Conservation (phyloP, 1,140 invertebrate species). For the Triops longicaudatus region DNA sequence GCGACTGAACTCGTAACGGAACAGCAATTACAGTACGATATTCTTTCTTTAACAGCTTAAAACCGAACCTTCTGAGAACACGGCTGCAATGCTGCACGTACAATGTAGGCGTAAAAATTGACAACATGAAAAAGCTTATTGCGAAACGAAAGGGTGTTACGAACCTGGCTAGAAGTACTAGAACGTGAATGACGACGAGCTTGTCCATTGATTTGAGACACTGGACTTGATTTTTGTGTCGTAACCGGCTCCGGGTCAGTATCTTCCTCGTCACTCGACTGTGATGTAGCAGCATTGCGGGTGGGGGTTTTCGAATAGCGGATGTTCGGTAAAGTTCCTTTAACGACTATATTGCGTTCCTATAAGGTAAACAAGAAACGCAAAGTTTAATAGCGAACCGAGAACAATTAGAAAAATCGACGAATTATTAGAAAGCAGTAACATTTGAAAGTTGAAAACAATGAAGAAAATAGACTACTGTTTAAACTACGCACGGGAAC, state of each 20-base stretch:
- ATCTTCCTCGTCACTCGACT: background rate
- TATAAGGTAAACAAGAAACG: slow-evolving; percentile 29
- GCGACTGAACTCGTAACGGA: too few relatives aligned
- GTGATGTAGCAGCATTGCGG: slow-evolving; percentile 2
- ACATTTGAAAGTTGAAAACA: too few relatives aligned
- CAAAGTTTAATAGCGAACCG: background rate
- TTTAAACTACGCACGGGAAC: too few relatives aligned
- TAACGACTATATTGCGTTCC: slow-evolving; percentile 43
- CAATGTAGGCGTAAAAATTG: too few relatives aligned
- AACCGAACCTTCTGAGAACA: too few relatives aligned
- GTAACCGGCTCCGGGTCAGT: background rate
- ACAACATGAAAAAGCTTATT: too few relatives aligned
- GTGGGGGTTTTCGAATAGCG: slow-evolving; percentile 37
- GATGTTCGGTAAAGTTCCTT: slow-evolving; percentile 47
- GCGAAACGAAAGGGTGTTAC: background rate
- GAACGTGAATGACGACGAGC: background rate
- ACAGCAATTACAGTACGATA: too few relatives aligned
- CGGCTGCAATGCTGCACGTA: too few relatives aligned
- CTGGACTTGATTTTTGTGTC: background rate
- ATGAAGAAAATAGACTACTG: too few relatives aligned
- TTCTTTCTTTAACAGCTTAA: too few relatives aligned
- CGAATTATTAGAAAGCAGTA: too few relatives aligned
- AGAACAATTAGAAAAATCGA: too few relatives aligned
- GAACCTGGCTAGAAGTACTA: background rate
- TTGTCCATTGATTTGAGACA: background rate